Base-by-base conservation (phyloP, 2,888 invertebrate genomes). In the Scaptodrosophila latifasciaeformis region DNA sequence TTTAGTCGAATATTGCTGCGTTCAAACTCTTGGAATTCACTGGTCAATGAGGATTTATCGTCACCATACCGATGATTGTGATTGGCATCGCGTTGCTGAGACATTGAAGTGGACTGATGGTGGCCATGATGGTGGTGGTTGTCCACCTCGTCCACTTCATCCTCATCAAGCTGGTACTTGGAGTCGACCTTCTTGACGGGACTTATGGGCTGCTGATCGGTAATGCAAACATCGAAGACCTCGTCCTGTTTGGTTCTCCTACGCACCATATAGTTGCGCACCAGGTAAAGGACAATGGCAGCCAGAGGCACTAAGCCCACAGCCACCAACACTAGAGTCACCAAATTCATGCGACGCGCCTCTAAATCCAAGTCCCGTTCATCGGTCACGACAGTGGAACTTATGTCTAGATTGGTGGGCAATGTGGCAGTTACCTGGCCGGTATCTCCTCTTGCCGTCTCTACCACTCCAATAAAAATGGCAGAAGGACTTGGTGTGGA, bases 1-100 rank as follows among this genome's bases (percentile, higher is more conserved):
- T 93, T 92, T 50, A 95, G 87, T 35, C 93, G 89, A 42, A 95
- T 88, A 72, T 93, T 92, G 62, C 91, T 91, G 62, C 94, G 88
- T 0, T 94, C 92, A 80, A 94, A 94, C 82, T 94, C 94, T 90
- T 84, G 84, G 3, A 50, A 76, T 17, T 76, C 75, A 31, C 83
- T 84, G 31, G 82, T 71, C 42, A 86, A 70, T 0, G 86, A 86
- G 10, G 82, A 82, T 17, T 84, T 83, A 19, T 85, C 84, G 34
- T 81, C 83, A 1, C 30, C 49, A 12, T 75, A 83, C 24, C 77
- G 70, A 55, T 58, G 59, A n/a, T 59, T 71, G 49, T 76, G 71
- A 31, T 79, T 81, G 2, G 63, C 63, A 51, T 79, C 81, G n/a
- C 79, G 67, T 0, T 42, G 30, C 18, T 55, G 62, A 5, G 52